phyloP scores from a whole-genome alignment of 1,140 invertebrate species.

The Drosophila setifemur region DNA sequence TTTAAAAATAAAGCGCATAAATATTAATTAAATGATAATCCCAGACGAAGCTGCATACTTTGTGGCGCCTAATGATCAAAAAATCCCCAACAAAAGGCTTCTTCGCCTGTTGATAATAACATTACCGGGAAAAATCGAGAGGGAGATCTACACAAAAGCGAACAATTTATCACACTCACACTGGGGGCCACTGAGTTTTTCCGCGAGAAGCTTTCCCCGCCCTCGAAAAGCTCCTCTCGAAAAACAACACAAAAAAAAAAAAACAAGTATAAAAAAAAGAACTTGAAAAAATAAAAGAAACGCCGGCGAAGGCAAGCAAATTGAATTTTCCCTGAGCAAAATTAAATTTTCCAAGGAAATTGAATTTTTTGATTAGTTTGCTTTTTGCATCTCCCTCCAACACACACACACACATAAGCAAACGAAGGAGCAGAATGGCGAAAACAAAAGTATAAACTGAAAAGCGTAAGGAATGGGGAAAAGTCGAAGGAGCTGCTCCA shows the following conservation, averaged over 20 bases:
- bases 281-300: constrained; percentile 42
- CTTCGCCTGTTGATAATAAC: constrained; percentile 65
- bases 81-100: constrained; percentile 23
- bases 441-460: constrained; percentile 59
- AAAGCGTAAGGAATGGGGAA: constrained; percentile 29
- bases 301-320: constrained; percentile 63
- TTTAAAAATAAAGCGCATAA: too few relatives aligned
- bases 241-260: too few relatives aligned
- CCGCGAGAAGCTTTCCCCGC: constrained; percentile 11
- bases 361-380: constrained; percentile 81
- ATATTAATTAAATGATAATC: constrained; percentile 76
- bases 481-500: constrained; percentile 30
- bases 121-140: constrained; percentile 42
- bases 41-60: constrained; percentile 56
- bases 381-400: constrained; percentile 72
- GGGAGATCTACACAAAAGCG: constrained; percentile 55
- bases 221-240: constrained; percentile 36
- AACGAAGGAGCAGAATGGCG: constrained; percentile 1
- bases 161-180: constrained; percentile 37
- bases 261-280: constrained; percentile 7
- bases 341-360: constrained; percentile 81
- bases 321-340: constrained; percentile 80
- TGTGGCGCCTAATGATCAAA: constrained; percentile 39
- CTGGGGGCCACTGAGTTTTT: constrained; percentile 2
- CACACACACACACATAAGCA: constrained; percentile 34